These are phyloP conservation scores for Periophthalmus modestus DNA, from an alignment of 2,113 vertebrate species.

Conservation along the genomic window DNA sequence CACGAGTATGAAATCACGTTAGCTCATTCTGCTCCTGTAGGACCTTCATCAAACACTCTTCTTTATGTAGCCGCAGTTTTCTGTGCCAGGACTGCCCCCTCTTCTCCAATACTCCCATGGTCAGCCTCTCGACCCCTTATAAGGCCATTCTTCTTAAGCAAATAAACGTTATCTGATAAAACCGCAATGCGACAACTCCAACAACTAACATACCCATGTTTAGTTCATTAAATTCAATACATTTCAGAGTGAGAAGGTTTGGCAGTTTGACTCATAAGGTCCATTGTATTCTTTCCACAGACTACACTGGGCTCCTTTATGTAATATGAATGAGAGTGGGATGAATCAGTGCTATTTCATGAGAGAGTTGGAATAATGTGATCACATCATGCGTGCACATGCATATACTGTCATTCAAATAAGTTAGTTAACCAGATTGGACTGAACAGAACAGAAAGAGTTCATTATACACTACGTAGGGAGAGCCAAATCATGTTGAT, in stretches of 20 bases:
- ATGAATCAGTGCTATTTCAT: slow-evolving; percentile 10
- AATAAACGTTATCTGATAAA: neutral
- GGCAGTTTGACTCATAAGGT: slow-evolving; percentile 10
- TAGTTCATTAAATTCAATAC: neutral
- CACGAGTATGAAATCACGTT: slow-evolving; percentile 41
- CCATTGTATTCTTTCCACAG: slow-evolving; percentile 4
- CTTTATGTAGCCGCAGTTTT: neutral
- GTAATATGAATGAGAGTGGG: neutral
- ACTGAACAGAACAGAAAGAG: slow-evolving; percentile 42
- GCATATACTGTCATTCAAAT: slow-evolving; percentile 12
- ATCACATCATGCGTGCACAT: slow-evolving; percentile 9
- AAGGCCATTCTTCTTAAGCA: neutral
- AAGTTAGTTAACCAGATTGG: slow-evolving; percentile 42
- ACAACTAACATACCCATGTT: neutral
- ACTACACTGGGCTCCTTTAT: slow-evolving; percentile 1
- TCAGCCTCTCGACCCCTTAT: neutral
- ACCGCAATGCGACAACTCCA: neutral
- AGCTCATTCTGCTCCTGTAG: slow-evolving; percentile 13
- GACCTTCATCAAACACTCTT: slow-evolving; percentile 13
- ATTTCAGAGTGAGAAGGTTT: neutral
- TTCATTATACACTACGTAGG: slow-evolving; percentile 44
- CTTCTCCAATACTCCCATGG: neutral
- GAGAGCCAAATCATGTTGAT: slow-evolving; percentile 49
- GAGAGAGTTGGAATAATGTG: slow-evolving; percentile 4
- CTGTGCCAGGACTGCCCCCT: neutral